phyloP scores from a whole-genome alignment of 2,888 invertebrate genomes.

The Tipula helvola region DNA sequence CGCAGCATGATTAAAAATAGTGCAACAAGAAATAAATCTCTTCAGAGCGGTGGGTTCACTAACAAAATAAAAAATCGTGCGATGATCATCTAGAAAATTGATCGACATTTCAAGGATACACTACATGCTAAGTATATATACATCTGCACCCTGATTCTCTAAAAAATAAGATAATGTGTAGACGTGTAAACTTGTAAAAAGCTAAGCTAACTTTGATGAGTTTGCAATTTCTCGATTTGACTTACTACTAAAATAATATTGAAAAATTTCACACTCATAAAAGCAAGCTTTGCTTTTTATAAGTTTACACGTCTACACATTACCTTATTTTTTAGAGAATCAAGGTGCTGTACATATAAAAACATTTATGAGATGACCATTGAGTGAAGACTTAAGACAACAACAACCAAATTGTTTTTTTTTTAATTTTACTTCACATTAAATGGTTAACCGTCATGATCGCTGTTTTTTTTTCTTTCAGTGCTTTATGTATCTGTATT shows the following conservation, averaged over 20 bases:
- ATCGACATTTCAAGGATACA: neutral
- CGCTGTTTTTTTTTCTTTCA: neutral
- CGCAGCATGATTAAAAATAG: neutral
- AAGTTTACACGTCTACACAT: too few relatives aligned
- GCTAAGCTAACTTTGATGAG: too few relatives aligned
- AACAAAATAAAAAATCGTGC: neutral
- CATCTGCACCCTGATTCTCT: too few relatives aligned
- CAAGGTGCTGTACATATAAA: too few relatives aligned
- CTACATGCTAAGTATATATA: neutral
- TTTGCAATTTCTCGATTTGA: too few relatives aligned
- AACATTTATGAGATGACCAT: neutral
- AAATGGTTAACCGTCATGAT: neutral
- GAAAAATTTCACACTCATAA: too few relatives aligned
- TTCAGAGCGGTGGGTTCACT: neutral
- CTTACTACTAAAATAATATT: too few relatives aligned
- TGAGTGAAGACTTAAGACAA: neutral
- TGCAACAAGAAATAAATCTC: neutral
- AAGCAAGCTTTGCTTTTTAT: too few relatives aligned
- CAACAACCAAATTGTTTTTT: neutral
- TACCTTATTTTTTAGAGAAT: too few relatives aligned
- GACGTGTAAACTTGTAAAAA: too few relatives aligned
- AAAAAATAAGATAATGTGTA: too few relatives aligned
- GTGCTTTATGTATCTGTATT: neutral
- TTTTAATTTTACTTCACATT: neutral
- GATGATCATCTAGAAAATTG: neutral